A percentile compares a stretch with the other conserved stretches of the same genome.
These are phyloP conservation scores for Mesorhabditis sp. DNA, from an alignment of 2,888 invertebrate genomes.

Conservation along the genomic window DNA sequence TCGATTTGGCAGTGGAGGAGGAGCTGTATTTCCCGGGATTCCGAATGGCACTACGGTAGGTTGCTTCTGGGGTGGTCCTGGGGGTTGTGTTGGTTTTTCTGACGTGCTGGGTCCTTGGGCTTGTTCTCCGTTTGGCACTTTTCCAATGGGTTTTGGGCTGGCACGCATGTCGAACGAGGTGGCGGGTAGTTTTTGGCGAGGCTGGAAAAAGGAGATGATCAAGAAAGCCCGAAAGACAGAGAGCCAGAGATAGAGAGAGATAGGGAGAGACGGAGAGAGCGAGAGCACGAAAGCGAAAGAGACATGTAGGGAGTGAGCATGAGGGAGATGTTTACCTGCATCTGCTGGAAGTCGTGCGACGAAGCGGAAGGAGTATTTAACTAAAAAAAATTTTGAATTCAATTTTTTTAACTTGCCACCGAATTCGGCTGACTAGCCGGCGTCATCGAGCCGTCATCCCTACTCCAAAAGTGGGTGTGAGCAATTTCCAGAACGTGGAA, in stretches of 20 bases:
- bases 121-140: not conserved
- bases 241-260: too few relatives aligned
- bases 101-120: not conserved
- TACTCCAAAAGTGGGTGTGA: slow-evolving; percentile 86
- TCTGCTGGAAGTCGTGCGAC: slow-evolving; percentile 23
- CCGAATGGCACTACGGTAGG: not conserved
- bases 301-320: too few relatives aligned
- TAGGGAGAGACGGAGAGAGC: too few relatives aligned
- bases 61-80: not conserved
- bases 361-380: slow-evolving; percentile 42
- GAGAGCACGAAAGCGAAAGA: too few relatives aligned
- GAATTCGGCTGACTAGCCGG: slow-evolving; percentile 19
- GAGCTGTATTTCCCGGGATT: slow-evolving; percentile 4
- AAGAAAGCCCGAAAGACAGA: not conserved
- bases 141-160: slow-evolving; percentile 30
- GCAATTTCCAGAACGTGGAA: slow-evolving; percentile 95
- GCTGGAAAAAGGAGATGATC: not conserved
- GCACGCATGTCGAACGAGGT: slow-evolving; percentile 33
- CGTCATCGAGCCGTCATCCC: slow-evolving; percentile 32
- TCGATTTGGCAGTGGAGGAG: not conserved
- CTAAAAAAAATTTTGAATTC: slow-evolving; percentile 16
- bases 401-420: not conserved
- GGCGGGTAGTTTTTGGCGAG: slow-evolving; percentile 27
- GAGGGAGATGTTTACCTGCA: too few relatives aligned
- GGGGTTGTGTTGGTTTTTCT: not conserved